Evolutionary conservation across 2,888 invertebrate genomes (phyloP).

Genomic region (Empis livida): DNA sequence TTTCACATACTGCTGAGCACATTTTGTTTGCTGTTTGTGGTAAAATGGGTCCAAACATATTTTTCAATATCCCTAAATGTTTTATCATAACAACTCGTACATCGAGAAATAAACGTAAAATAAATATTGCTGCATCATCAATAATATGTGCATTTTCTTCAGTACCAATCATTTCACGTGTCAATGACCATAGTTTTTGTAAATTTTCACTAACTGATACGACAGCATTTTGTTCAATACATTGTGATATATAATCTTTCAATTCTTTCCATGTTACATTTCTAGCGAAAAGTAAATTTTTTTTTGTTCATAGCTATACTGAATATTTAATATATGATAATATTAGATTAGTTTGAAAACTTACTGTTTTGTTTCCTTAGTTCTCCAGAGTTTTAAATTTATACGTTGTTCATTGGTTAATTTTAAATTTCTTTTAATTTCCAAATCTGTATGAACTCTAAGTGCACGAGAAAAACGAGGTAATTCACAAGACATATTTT

Average conservation of each 20-base stretch:
- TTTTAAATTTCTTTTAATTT: slow-evolving; percentile 26
- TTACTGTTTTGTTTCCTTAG: slow-evolving; percentile 12
- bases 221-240: slow-evolving; percentile 28
- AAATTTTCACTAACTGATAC: slow-evolving; percentile 17
- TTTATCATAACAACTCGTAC: slow-evolving; percentile 43
- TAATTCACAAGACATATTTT: slow-evolving; percentile 13
- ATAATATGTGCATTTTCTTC: slow-evolving; percentile 46
- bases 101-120: slow-evolving; percentile 48
- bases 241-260: slow-evolving; percentile 31
- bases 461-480: slow-evolving; percentile 54
- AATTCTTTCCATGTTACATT: slow-evolving; percentile 36
- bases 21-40: slow-evolving; percentile 43
- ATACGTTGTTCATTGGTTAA: slow-evolving; percentile 10
- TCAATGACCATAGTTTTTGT: slow-evolving; percentile 29
- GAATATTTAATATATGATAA: too few relatives aligned
- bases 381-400: slow-evolving; percentile 11
- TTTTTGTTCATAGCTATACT: too few relatives aligned
- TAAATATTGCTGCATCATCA: slow-evolving; percentile 48
- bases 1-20: slow-evolving; percentile 42
- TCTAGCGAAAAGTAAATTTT: slow-evolving; percentile 22
- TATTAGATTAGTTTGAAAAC: slow-evolving; percentile 3
- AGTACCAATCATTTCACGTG: slow-evolving; percentile 36
- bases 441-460: slow-evolving; percentile 46
- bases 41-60: slow-evolving; percentile 46
- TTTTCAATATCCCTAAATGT: slow-evolving; percentile 43